These are phyloP conservation scores for Ectropis crepuscularia DNA, from an alignment of 2,888 invertebrate species.

Conservation along the genomic window DNA sequence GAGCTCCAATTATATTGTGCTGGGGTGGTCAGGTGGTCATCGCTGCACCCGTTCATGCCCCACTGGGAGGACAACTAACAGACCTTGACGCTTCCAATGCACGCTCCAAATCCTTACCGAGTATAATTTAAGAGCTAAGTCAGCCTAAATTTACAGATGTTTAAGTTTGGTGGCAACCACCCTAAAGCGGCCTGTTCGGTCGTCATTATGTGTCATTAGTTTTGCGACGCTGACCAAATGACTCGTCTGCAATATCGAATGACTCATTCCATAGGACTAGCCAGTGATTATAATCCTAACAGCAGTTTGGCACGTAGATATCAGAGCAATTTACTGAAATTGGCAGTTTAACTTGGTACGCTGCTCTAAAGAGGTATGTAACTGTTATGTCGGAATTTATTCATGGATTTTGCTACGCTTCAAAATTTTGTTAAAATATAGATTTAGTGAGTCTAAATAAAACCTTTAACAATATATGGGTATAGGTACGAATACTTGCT, in stretches of 20 bases:
- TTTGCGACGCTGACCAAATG: conserved; percentile 85
- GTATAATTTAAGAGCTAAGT: conserved; percentile 54
- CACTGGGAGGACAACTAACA: conserved; percentile 72
- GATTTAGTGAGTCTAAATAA: too few species aligned
- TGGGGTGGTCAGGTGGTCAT: conserved; percentile 73
- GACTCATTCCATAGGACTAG: conserved; percentile 70
- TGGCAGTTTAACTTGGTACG: conserved; percentile 19
- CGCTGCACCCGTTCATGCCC: conserved; percentile 69
- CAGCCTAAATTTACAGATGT: conserved; percentile 39
- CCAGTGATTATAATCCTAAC: conserved; percentile 64
- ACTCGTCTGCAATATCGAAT: conserved; percentile 80
- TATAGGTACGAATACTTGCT: too few species aligned
- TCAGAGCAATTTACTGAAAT: conserved; percentile 43
- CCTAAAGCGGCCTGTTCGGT: conserved; percentile 70
- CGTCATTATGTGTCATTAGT: conserved; percentile 85
- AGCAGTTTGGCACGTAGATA: conserved; percentile 21
- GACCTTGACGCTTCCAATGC: conserved; percentile 71
- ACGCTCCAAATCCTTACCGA: conserved; percentile 41
- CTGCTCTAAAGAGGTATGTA: background rate
- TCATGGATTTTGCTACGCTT: too few species aligned
- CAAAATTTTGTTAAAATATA: too few species aligned
- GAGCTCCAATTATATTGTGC: conserved; percentile 68
- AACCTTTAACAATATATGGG: too few species aligned
- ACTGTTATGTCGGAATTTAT: background rate
- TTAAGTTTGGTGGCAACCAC: conserved; percentile 41